Evolutionary conservation across 2,888 invertebrate species (phyloP), one percentile per base, ranked within the genome.

Genomic region (Camptogramma bilineatum): DNA sequence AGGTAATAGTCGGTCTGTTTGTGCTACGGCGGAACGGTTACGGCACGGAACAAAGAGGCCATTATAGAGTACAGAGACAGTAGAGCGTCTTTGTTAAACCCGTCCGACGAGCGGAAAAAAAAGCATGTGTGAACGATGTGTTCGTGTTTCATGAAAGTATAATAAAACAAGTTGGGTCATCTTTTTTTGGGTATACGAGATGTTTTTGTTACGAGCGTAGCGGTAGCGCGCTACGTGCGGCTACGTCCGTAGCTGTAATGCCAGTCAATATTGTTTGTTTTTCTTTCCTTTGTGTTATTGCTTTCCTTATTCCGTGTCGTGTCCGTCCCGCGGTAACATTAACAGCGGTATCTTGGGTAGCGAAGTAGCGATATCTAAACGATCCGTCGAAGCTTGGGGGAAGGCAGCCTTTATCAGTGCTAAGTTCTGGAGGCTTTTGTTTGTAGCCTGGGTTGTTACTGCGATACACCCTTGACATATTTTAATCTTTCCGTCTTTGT

Each of bases 401-500:
- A 81, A 76, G 44, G 76, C 81, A 78, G 78, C 74, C 80, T 85
- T 86, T 90, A 88, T 87, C 86, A 83, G 80, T 65, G 67, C 73
- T 72, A 75, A 75, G 74, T 75, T 72, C 72, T 72, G 72, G 65
- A 74, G 76, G 78, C 84, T 78, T 88, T 90, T 91, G 88, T 90
- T 86, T 81, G 79, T 75, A 75, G 71, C 72, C 73, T 73, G 73
- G 70, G 74, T 74, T 75, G 72, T 80, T 79, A 79, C 75, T 73
- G 75, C 68, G 64, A 71, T 67, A 70, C 69, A 69, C 70, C 68
- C 78, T 76, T 79, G 78, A 84, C 82, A 85, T 83, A 84, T 87
- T 90, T 87, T 86, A 85, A 86, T 88, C 83, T 84, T 74, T 78
- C 73, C 70, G 78, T 74, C 82, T 84, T 87, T 88, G 87, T 91